Percentiles rank a stretch among this genome's conserved stretches.
Evolutionary conservation across 2,888 invertebrate genomes (phyloP).

Genomic region (Panopea generosa): DNA sequence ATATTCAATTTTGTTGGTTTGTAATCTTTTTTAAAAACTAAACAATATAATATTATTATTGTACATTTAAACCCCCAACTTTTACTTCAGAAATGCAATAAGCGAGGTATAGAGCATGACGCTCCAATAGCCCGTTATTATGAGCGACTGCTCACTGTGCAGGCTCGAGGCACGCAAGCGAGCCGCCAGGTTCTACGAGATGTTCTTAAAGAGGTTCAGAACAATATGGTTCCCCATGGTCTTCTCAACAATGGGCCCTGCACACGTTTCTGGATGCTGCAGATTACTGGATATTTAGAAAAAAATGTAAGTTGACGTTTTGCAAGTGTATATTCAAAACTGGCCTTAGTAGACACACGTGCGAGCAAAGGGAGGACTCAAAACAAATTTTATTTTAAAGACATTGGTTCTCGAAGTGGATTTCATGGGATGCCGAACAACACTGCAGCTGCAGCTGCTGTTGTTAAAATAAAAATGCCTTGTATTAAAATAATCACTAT

Average conservation of each 20-base stretch:
- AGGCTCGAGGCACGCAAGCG: slow-evolving; percentile 95
- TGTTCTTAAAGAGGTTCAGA: slow-evolving; percentile 95
- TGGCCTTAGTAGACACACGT: too few species aligned
- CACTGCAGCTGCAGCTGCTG: too few species aligned
- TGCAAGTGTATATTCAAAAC: neutral
- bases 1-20: too few species aligned
- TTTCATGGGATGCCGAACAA: too few species aligned
- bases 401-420: too few species aligned
- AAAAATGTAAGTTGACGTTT: slow-evolving; percentile 90
- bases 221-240: slow-evolving; percentile 92
- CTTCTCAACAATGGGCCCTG: slow-evolving; percentile 96
- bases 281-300: slow-evolving; percentile 99
- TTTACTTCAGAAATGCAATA: slow-evolving; percentile 89
- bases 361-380: too few species aligned
- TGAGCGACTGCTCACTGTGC: slow-evolving; percentile 95
- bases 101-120: slow-evolving; percentile 93
- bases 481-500: too few species aligned
- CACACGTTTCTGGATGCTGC: slow-evolving; percentile 96
- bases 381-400: too few species aligned
- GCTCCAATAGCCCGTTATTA: slow-evolving; percentile 96
- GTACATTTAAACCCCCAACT: too few species aligned
- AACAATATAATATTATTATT: too few species aligned
- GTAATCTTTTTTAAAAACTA: too few species aligned
- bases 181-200: slow-evolving; percentile 96
- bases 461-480: too few species aligned